A percentile compares a stretch with the other conserved stretches of the same genome.
Conservation (phyloP, 2,888 invertebrate species). For the Cinara cedri region DNA sequence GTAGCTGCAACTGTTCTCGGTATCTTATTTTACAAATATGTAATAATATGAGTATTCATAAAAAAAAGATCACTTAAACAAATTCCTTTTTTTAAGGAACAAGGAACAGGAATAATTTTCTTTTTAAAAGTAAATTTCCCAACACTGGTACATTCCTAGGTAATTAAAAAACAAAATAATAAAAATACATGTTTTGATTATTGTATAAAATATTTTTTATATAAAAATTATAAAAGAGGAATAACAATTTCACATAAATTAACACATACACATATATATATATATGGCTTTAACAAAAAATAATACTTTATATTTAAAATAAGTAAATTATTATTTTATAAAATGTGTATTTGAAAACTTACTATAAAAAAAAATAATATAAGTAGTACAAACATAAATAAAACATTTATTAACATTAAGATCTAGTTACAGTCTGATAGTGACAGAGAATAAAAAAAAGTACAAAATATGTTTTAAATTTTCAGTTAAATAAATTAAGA, state of each 20-base stretch:
- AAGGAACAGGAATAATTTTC: too few species aligned
- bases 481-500: too few species aligned
- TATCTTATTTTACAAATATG: too few species aligned
- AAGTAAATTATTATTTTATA: too few species aligned
- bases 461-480: too few species aligned
- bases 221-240: not conserved
- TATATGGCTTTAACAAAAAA: constrained; percentile 37
- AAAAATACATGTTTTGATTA: not conserved
- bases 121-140: too few species aligned
- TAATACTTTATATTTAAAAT: constrained; percentile 4
- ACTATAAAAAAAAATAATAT: not conserved
- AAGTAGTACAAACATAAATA: not conserved
- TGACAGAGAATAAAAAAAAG: too few species aligned
- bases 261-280: too few species aligned
- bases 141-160: not conserved
- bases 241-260: constrained; percentile 21
- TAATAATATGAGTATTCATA: too few species aligned
- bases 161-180: not conserved
- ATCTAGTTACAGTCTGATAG: not conserved
- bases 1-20: too few species aligned
- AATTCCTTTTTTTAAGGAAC: too few species aligned
- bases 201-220: not conserved
- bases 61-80: too few species aligned
- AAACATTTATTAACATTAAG: not conserved
- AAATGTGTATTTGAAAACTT: constrained; percentile 21